These are phyloP conservation scores for Apotomis betuletana DNA, from an alignment of 2,888 invertebrate species.

Conservation along the genomic window DNA sequence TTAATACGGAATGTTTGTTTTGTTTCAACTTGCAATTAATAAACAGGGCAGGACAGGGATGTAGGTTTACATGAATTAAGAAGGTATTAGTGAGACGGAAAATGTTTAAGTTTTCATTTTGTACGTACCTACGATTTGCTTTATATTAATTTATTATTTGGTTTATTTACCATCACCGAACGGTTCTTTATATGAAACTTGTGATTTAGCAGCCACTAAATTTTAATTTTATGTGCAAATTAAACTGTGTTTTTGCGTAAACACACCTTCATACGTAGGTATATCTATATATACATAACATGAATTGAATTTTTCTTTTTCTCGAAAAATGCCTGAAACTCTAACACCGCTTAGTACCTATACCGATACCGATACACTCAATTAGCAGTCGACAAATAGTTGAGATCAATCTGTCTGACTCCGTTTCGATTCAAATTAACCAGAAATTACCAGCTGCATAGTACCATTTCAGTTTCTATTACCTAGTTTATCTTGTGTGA, in stretches of 20 bases:
- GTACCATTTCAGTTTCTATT: no score
- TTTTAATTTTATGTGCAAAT: no score
- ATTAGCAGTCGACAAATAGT: slow-evolving; percentile 79
- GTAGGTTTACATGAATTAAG: slow-evolving; percentile 26
- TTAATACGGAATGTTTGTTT: slow-evolving; percentile 81
- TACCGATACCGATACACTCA: slow-evolving; percentile 64
- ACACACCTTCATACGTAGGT: no score
- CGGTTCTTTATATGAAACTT: no score
- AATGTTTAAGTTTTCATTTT: slow-evolving; percentile 9
- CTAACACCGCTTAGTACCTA: slow-evolving; percentile 53
- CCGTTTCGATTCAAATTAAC: slow-evolving; percentile 79
- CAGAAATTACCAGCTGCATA: no score
- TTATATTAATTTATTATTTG: no score
- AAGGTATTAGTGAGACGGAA: slow-evolving; percentile 9
- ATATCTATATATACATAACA: no score
- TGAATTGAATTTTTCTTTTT: not conserved
- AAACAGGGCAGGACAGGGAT: slow-evolving; percentile 29
- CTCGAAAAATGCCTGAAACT: not conserved
- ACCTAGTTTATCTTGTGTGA: no score
- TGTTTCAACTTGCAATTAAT: slow-evolving; percentile 62
- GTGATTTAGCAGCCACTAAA: no score
- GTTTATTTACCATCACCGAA: no score
- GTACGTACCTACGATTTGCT: no score
- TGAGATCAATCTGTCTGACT: slow-evolving; percentile 82
- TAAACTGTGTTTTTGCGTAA: no score